Conservation (phyloP, 2,888 invertebrate genomes). For the Steinernema scapterisci region DNA sequence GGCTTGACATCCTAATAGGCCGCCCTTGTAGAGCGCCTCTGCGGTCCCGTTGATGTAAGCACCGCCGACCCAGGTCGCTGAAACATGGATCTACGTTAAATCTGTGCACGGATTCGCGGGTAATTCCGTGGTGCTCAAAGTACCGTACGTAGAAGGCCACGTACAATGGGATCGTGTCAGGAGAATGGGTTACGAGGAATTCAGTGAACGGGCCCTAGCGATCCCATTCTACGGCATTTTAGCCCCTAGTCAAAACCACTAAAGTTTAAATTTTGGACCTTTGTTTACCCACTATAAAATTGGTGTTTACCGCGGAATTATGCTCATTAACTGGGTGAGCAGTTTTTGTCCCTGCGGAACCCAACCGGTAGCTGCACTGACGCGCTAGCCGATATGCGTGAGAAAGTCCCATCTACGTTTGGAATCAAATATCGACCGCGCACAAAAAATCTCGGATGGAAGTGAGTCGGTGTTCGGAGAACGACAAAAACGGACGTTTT, state of each 20-base stretch:
- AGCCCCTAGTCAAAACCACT: too few species aligned
- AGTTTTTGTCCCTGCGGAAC: not conserved
- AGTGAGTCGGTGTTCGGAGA: too few species aligned
- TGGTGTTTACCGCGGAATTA: not conserved
- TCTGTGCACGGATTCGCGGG: too few species aligned
- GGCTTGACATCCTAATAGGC: constrained; percentile 90
- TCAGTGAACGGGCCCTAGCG: too few species aligned
- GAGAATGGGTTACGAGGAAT: too few species aligned
- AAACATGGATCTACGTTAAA: constrained; percentile 38
- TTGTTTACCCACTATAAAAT: not conserved
- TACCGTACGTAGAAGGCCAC: too few species aligned
- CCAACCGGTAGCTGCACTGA: not conserved
- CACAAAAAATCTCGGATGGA: not conserved
- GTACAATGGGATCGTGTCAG: too few species aligned
- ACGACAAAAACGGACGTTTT: not conserved
- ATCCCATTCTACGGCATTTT: too few species aligned
- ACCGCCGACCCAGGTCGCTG: constrained; percentile 99
- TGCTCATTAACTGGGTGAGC: too few species aligned
- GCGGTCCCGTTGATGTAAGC: constrained; percentile 99
- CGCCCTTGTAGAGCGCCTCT: constrained; percentile 89
- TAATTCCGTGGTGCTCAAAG: too few species aligned
- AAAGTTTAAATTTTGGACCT: too few species aligned
- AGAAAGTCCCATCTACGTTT: not conserved
- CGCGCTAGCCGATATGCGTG: constrained; percentile 9
- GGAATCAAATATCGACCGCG: not conserved